Percentiles rank a stretch among this genome's conserved stretches.
These are phyloP conservation scores for Stylophora pistillata DNA, from an alignment of 64 coral and sea anemone species.

Conservation along the genomic window DNA sequence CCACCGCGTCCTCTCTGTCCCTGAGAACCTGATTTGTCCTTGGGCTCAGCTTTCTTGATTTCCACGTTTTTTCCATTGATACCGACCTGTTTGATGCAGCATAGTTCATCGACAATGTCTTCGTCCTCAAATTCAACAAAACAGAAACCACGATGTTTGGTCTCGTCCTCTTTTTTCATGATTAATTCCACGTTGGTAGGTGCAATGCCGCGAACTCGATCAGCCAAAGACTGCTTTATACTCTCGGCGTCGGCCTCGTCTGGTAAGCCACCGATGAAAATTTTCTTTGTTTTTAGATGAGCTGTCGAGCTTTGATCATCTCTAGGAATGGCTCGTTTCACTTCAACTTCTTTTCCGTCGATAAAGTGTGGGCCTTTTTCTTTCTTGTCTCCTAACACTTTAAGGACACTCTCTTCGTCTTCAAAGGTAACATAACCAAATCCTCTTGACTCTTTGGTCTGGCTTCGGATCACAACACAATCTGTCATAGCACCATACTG, in stretches of 20 bases:
- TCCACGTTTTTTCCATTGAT: constrained; percentile 80
- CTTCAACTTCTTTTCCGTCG: constrained; percentile 94
- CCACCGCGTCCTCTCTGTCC: constrained; percentile 30
- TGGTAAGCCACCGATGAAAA: constrained; percentile 90
- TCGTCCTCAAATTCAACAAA: constrained; percentile 86
- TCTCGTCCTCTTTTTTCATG: constrained; percentile 55
- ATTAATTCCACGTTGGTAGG: constrained; percentile 67
- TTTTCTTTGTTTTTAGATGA: constrained; percentile 88
- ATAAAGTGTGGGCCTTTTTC: constrained; percentile 70
- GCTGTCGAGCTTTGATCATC: constrained; percentile 66
- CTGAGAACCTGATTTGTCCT: constrained; percentile 29
- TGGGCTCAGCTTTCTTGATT: constrained; percentile 92
- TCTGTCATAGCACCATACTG: constrained; percentile 79
- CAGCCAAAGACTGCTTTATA: constrained; percentile 46
- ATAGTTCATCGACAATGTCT: constrained; percentile 83
- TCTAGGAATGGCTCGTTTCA: constrained; percentile 93
- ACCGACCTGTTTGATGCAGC: constrained; percentile 78
- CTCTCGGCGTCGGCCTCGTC: constrained; percentile 61
- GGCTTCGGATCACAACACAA: constrained; percentile 78
- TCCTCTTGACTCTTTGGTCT: constrained; percentile 70
- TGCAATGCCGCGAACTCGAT: constrained; percentile 29
- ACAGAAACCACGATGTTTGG: constrained; percentile 74
- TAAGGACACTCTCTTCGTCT: constrained; percentile 40
- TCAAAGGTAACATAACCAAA: constrained; percentile 95
- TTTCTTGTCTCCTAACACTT: constrained; percentile 60